Percentiles rank a stretch among this genome's conserved stretches.
These are phyloP conservation scores for Porites lutea DNA, from an alignment of 64 coral and sea anemone genomes.

Conservation along the genomic window DNA sequence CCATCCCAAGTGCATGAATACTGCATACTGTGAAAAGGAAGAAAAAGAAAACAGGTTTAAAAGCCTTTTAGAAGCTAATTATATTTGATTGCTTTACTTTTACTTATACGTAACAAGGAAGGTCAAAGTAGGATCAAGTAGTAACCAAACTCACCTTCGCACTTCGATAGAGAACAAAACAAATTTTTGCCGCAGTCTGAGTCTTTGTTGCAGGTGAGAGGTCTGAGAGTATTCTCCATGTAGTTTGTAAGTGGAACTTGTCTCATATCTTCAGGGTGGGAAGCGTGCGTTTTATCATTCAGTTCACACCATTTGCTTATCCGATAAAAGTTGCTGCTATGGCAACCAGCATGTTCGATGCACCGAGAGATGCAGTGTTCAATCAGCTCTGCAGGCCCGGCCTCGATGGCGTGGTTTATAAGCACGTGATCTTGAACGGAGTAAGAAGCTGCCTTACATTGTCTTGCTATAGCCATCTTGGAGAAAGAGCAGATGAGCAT, in stretches of 20 bases:
- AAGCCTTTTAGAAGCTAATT: no score
- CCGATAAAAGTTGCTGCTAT: slow-evolving; percentile 20
- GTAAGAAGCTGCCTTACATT: background rate
- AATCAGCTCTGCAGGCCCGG: background rate
- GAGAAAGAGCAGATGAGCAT: background rate
- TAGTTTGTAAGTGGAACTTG: background rate
- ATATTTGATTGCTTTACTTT: no score
- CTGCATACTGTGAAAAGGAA: background rate
- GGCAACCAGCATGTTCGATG: background rate
- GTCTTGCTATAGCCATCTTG: background rate
- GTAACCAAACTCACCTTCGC: background rate
- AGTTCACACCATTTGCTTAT: background rate
- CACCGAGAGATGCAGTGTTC: background rate
- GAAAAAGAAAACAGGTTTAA: no score
- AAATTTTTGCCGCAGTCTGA: background rate
- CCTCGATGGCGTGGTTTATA: background rate
- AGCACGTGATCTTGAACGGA: background rate
- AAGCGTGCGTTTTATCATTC: slow-evolving; percentile 12
- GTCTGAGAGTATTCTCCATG: slow-evolving; percentile 8
- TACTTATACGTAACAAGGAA: no score
- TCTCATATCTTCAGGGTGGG: slow-evolving; percentile 7
- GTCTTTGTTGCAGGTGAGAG: background rate
- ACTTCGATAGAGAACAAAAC: background rate
- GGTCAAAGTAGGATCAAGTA: no score
- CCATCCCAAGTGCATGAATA: background rate